These are phyloP conservation scores for Catocala sponsa DNA, from an alignment of 2,888 invertebrate genomes.

Conservation along the genomic window DNA sequence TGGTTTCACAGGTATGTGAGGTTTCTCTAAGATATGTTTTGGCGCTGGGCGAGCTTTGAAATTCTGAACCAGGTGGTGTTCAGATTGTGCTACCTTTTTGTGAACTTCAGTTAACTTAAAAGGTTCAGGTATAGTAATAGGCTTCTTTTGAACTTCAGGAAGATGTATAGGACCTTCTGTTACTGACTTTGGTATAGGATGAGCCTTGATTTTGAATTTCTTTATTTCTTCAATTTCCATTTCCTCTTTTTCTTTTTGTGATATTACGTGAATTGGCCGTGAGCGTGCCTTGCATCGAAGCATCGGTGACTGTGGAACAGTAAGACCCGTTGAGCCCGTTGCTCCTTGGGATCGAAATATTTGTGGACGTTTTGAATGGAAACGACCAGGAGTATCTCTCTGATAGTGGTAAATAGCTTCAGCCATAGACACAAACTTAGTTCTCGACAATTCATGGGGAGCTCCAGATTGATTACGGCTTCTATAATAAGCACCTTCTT, in stretches of 20 bases:
- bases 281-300: conserved; percentile 86
- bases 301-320: conserved; percentile 86
- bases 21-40: conserved; percentile 81
- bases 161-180: conserved; percentile 83
- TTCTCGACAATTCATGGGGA: conserved; percentile 68
- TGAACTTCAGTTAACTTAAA: conserved; percentile 89
- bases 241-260: conserved; percentile 89
- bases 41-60: conserved; percentile 91
- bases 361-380: conserved; percentile 72
- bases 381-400: conserved; percentile 88
- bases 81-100: conserved; percentile 71
- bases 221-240: conserved; percentile 89
- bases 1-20: conserved; percentile 72
- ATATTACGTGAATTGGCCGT: conserved; percentile 85
- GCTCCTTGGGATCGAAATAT: conserved; percentile 61
- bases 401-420: conserved; percentile 88
- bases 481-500: conserved; percentile 58
- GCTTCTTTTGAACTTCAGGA: conserved; percentile 85
- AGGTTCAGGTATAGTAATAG: conserved; percentile 88
- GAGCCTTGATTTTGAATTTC: conserved; percentile 90
- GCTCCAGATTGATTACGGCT: conserved; percentile 60
- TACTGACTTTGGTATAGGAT: conserved; percentile 89
- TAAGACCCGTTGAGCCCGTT: conserved; percentile 65
- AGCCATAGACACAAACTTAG: conserved; percentile 88
- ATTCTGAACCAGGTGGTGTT: conserved; percentile 59